Conservation (phyloP, 1,140 invertebrate species). For the Bombus waltoni region DNA sequence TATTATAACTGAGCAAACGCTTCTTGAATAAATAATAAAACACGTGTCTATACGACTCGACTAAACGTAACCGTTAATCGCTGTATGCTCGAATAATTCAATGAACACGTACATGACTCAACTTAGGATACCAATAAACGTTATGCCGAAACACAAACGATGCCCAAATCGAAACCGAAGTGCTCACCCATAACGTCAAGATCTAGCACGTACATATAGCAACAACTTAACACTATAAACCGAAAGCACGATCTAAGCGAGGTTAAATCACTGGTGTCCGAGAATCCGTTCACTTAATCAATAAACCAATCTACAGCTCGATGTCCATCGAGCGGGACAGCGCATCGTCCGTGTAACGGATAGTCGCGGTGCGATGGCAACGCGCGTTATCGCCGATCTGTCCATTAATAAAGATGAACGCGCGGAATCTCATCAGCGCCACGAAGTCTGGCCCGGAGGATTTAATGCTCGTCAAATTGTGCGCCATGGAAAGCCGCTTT, state of each 20-base stretch:
- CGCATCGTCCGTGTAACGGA: conserved; percentile 24
- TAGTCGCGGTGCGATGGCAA: neutral
- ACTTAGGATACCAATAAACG: neutral
- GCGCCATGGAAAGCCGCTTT: conserved; percentile 56
- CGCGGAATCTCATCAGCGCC: conserved; percentile 25
- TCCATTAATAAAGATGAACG: conserved; percentile 54
- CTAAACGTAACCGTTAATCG: neutral
- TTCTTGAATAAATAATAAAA: too few relatives aligned
- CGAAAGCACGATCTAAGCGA: too few relatives aligned
- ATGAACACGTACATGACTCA: neutral
- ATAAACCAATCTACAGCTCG: conserved; percentile 14
- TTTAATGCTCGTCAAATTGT: conserved; percentile 54
- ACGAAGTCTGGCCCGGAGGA: conserved; percentile 10
- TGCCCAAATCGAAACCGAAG: neutral
- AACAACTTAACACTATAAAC: neutral
- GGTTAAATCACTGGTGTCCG: neutral
- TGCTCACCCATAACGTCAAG: neutral
- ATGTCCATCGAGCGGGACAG: conserved; percentile 12
- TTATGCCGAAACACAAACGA: neutral
- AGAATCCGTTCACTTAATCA: conserved; percentile 14
- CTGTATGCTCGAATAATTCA: neutral
- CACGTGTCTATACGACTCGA: neutral
- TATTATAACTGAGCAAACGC: too few relatives aligned
- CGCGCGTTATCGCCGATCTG: conserved; percentile 41
- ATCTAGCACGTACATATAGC: neutral